Percentiles rank a stretch among this genome's conserved stretches.
phyloP scores from a whole-genome alignment of 2,113 vertebrate species.

The Tor tambroides region DNA sequence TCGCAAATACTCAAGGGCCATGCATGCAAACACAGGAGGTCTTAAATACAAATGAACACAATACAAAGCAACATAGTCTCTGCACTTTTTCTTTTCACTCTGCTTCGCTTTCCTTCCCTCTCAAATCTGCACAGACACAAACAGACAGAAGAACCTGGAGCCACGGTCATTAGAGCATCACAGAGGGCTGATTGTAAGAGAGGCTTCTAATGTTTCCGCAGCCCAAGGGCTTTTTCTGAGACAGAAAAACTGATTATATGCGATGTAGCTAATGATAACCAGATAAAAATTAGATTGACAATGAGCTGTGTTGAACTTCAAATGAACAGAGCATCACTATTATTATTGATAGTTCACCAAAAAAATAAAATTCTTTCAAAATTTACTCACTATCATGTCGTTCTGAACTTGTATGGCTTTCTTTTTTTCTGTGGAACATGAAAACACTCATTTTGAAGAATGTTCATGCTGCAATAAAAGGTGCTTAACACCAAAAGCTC shows the following conservation, averaged over 20 bases:
- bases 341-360: background rate
- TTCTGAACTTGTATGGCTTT: background rate
- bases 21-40: constrained; percentile 7
- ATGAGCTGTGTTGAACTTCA: background rate
- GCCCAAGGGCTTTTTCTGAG: background rate
- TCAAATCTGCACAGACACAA: background rate
- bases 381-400: background rate
- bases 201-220: constrained; percentile 17
- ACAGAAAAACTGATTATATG: constrained; percentile 6
- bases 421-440: background rate
- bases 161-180: constrained; percentile 22
- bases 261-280: background rate
- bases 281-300: background rate
- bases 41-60: constrained; percentile 27
- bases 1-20: background rate
- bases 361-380: background rate
- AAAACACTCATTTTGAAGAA: background rate
- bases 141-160: constrained; percentile 22
- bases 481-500: background rate
- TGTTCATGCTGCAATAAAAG: background rate
- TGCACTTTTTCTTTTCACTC: constrained; percentile 3
- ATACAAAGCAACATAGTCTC: background rate
- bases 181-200: constrained; percentile 42
- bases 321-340: background rate
- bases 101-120: background rate